Evolutionary conservation across 2,888 invertebrate species (phyloP).

Genomic region (Diachrysia chrysitis): DNA sequence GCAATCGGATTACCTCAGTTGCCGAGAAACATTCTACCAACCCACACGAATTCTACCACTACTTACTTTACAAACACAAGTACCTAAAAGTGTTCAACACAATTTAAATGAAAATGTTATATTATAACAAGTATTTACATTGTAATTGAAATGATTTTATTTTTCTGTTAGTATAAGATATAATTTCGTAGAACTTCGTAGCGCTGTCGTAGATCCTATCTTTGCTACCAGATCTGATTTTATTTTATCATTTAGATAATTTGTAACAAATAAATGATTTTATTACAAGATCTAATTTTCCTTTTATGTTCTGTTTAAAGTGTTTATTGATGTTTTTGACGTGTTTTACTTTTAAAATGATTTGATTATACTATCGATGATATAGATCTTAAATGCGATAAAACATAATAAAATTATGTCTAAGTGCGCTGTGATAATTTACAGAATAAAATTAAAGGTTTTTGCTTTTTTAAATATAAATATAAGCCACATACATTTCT

Average conservation of each 20-base stretch:
- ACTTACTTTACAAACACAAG: neutral
- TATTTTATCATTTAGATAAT: conserved; percentile 12
- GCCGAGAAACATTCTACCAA: conserved; percentile 38
- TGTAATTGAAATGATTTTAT: conserved; percentile 8
- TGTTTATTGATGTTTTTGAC: neutral
- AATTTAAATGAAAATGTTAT: neutral
- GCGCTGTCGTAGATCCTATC: conserved; percentile 51
- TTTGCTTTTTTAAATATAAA: too few species aligned
- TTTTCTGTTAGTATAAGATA: conserved; percentile 10
- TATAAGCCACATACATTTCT: too few species aligned
- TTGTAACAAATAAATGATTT: conserved; percentile 29
- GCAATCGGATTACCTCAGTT: conserved; percentile 28
- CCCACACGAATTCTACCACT: conserved; percentile 35
- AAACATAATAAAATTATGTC: neutral
- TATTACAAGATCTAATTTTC: conserved; percentile 13
- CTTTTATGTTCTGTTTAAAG: neutral
- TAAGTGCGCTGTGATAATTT: neutral
- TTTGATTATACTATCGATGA: neutral
- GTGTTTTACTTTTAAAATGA: neutral
- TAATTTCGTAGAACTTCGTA: conserved; percentile 45
- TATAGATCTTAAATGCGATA: neutral
- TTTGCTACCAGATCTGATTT: conserved; percentile 31
- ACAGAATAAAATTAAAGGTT: neutral
- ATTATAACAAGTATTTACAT: neutral
- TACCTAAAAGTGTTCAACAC: conserved; percentile 9